Percentiles rank a stretch among this genome's conserved stretches.
Conservation (phyloP, 1,140 invertebrate species). For the Eufriesea mexicana region DNA sequence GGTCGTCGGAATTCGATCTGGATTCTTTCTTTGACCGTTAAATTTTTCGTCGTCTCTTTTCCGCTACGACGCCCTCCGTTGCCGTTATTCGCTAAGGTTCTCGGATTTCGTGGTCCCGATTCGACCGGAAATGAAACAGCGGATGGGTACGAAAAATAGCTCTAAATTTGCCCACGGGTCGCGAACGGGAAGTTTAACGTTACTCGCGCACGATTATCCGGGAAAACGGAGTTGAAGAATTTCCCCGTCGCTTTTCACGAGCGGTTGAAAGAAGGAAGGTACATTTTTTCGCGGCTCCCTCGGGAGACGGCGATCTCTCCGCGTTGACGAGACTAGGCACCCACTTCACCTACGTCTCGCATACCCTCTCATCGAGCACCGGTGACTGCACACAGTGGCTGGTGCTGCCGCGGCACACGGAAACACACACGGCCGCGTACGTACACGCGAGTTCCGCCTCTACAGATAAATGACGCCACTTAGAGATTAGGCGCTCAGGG, state of each 20-base stretch:
- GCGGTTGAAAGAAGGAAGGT: slow-evolving; percentile 36
- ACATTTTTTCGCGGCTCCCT: slow-evolving; percentile 63
- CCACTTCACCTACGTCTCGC: slow-evolving; percentile 62
- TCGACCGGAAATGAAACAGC: not conserved
- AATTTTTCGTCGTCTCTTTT: slow-evolving; percentile 1
- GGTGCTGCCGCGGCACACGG: not conserved
- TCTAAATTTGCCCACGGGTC: not conserved
- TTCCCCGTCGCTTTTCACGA: slow-evolving; percentile 34
- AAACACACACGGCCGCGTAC: not conserved
- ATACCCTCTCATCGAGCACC: slow-evolving; percentile 21
- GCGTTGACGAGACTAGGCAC: slow-evolving; percentile 65
- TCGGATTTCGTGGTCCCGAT: not conserved
- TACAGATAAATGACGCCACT: slow-evolving; percentile 72
- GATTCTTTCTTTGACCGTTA: slow-evolving; percentile 28
- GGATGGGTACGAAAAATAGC: not conserved
- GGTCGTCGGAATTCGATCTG: slow-evolving; percentile 29
- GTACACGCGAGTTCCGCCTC: slow-evolving; percentile 59
- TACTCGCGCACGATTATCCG: slow-evolving; percentile 13
- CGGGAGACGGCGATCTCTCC: slow-evolving; percentile 64
- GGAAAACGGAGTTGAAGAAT: slow-evolving; percentile 1
- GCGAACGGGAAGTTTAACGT: slow-evolving; percentile 9
- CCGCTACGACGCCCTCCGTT: not conserved
- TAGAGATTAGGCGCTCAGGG: slow-evolving; percentile 71
- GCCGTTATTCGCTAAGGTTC: not conserved
- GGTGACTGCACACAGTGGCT: slow-evolving; percentile 9